These are phyloP conservation scores for Pachycephala philippinensis DNA, from an alignment of 2,113 vertebrate species.

Conservation along the genomic window DNA sequence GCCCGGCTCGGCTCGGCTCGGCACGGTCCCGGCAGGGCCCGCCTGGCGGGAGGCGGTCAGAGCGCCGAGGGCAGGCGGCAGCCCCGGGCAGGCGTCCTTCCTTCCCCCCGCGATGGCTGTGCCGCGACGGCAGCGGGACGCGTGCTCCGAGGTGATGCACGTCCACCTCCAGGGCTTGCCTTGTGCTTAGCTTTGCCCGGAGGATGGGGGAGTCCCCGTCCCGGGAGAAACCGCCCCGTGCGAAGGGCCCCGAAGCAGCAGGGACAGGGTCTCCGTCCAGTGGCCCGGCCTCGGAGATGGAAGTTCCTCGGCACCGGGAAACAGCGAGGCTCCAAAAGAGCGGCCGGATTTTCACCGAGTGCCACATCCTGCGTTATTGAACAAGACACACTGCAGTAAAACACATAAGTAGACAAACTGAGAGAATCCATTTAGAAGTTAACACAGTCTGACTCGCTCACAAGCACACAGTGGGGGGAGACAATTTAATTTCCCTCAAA, in stretches of 20 bases:
- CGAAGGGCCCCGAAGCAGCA: background rate
- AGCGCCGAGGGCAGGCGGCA: background rate
- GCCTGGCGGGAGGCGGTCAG: background rate
- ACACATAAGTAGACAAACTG: conserved; percentile 34
- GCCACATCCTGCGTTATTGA: conserved; percentile 35
- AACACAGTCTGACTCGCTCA: conserved; percentile 20
- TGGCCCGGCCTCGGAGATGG: background rate
- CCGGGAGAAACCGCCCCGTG: background rate
- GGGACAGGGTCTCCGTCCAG: background rate
- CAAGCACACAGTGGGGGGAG: conserved; percentile 39
- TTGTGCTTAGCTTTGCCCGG: background rate
- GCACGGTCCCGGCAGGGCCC: background rate
- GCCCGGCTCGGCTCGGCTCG: rapidly evolving
- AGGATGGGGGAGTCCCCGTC: background rate
- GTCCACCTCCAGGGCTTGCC: background rate
- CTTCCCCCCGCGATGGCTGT: background rate
- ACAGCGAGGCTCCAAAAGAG: background rate
- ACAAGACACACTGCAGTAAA: conserved; percentile 14
- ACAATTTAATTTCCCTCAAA: conserved; percentile 52
- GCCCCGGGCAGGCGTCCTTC: no score
- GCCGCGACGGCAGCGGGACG: background rate
- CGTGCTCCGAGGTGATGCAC: background rate
- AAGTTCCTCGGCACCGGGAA: background rate
- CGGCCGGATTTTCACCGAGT: background rate
- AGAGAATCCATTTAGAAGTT: conserved; percentile 58